phyloP scores from a whole-genome alignment of 2,888 invertebrate genomes.

The Drosophila tanythrix region DNA sequence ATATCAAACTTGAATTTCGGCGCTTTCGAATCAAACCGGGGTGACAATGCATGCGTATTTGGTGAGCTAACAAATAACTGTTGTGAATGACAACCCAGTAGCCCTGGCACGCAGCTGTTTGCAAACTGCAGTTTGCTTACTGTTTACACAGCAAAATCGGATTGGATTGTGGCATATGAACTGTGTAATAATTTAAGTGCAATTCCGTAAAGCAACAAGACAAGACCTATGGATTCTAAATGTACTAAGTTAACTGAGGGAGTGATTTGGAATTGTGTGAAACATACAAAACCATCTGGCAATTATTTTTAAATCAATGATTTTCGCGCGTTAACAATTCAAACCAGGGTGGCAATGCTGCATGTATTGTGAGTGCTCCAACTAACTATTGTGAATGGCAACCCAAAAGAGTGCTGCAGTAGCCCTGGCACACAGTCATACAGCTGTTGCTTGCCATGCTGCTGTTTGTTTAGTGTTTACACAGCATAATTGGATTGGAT shows the following conservation, averaged over 20 bases:
- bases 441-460: constrained; percentile 75
- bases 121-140: constrained; percentile 48
- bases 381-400: background rate
- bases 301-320: background rate
- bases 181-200: constrained; percentile 6
- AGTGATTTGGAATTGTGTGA: constrained; percentile 1
- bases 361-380: background rate
- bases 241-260: background rate
- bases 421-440: constrained; percentile 23
- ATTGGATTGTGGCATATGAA: background rate
- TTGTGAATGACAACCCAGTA: background rate
- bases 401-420: background rate
- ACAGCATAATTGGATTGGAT: background rate
- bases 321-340: background rate
- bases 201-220: background rate
- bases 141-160: constrained; percentile 45
- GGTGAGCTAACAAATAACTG: background rate
- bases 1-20: background rate
- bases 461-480: constrained; percentile 54
- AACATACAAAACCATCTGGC: background rate
- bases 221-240: constrained; percentile 32
- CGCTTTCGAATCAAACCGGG: background rate
- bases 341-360: background rate
- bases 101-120: constrained; percentile 58
- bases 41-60: background rate